Conservation (phyloP, 53 echinoderm and acorn worm genomes). For the Stichopus horrens region DNA sequence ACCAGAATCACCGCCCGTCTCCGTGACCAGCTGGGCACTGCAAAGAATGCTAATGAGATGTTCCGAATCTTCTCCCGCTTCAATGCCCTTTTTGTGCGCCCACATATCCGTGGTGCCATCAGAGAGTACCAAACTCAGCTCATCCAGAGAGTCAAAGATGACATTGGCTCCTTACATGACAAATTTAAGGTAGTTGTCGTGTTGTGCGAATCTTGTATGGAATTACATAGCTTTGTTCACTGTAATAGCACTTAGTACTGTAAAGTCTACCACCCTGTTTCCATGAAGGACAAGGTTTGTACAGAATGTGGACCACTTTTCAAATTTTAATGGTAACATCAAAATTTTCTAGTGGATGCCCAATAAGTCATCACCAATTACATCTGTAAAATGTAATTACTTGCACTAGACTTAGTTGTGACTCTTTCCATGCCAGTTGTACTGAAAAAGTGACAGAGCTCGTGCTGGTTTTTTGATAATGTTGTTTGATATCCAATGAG, state of each 20-base stretch:
- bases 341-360: neutral
- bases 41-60: conserved; percentile 99
- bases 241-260: too few relatives aligned
- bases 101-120: conserved; percentile 98
- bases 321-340: neutral
- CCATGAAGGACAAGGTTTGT: too few relatives aligned
- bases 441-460: too few relatives aligned
- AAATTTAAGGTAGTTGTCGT: conserved; percentile 79
- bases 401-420: too few relatives aligned
- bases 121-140: conserved; percentile 98
- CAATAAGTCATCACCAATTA: too few relatives aligned
- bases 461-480: too few relatives aligned
- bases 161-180: conserved; percentile 97
- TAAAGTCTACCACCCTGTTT: too few relatives aligned
- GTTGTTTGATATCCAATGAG: too few relatives aligned
- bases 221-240: too few relatives aligned
- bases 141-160: conserved; percentile 97
- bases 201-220: neutral
- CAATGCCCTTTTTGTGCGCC: conserved; percentile 98
- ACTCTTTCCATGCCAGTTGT: too few relatives aligned
- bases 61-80: conserved; percentile 99
- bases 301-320: too few relatives aligned
- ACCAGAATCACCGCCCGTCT: conserved; percentile 99
- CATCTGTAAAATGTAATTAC: too few relatives aligned
- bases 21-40: conserved; percentile 97